phyloP scores from a whole-genome alignment of 1,140 invertebrate genomes.

The Drosophila ohnishii region DNA sequence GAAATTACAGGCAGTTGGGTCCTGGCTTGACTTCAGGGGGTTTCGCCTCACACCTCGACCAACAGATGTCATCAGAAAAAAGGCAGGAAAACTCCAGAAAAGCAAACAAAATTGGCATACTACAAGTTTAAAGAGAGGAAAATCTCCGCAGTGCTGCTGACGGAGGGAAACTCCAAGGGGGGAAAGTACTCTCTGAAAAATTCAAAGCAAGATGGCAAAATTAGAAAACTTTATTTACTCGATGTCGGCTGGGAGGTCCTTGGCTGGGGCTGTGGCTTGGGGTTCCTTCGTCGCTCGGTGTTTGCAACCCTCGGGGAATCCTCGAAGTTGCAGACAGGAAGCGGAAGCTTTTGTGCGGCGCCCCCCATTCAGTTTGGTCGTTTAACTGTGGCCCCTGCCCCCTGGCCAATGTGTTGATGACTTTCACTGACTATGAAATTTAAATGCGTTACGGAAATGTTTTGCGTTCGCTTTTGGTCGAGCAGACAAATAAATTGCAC shows the following conservation, averaged over 20 bases:
- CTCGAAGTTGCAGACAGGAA: conserved; percentile 76
- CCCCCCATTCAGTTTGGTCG: conserved; percentile 9
- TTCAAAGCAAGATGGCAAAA: conserved; percentile 77
- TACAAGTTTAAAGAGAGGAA: conserved; percentile 39
- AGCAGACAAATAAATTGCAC: conserved; percentile 77
- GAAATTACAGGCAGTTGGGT: conserved; percentile 74
- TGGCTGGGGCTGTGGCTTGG: conserved; percentile 19
- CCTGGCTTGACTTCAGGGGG: conserved; percentile 13
- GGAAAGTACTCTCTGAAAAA: conserved; percentile 56
- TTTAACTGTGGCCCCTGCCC: conserved; percentile 21
- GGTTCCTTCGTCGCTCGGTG: conserved; percentile 19
- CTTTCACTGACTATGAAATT: conserved; percentile 82
- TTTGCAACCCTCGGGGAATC: conserved; percentile 79
- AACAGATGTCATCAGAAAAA: conserved; percentile 53
- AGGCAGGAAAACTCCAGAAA: conserved; percentile 38
- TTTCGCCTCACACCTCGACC: conserved; percentile 20
- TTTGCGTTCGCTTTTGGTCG: conserved; percentile 52
- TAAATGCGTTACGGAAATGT: conserved; percentile 82
- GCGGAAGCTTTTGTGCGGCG: conserved; percentile 78
- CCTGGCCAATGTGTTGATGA: conserved; percentile 70
- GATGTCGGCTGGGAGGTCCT: conserved; percentile 51
- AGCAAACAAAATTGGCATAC: conserved; percentile 74
- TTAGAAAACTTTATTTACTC: conserved; percentile 81
- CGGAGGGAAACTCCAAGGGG: conserved; percentile 17
- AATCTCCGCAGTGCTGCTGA: conserved; percentile 24